phyloP scores from a whole-genome alignment of 2,113 vertebrate species.

The Melanerpes aurifrons region DNA sequence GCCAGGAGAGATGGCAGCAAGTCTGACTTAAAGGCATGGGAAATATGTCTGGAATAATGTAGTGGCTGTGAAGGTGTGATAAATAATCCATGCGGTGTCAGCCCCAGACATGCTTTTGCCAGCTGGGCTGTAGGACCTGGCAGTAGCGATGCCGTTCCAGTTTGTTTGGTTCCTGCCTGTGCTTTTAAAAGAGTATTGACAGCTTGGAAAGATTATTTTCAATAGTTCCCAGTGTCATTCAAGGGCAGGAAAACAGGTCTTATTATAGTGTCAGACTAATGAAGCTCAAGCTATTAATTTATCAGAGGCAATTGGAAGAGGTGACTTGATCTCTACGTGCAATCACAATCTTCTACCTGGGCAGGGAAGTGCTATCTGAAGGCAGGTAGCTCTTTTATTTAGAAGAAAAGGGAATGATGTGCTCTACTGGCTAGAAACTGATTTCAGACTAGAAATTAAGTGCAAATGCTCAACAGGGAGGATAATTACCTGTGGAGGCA shows the following conservation, averaged over 20 bases:
- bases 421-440: conserved; percentile 36
- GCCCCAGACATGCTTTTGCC: neutral
- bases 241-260: conserved; percentile 45
- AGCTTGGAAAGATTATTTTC: conserved; percentile 16
- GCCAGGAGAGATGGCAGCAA: neutral
- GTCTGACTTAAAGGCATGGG: neutral
- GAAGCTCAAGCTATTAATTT: conserved; percentile 60
- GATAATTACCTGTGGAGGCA: conserved; percentile 16
- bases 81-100: neutral
- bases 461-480: conserved; percentile 6
- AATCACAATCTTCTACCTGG: conserved; percentile 16
- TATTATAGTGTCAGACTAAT: conserved; percentile 51
- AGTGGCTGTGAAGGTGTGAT: neutral
- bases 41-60: neutral
- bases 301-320: conserved; percentile 47
- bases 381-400: conserved; percentile 7
- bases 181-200: neutral
- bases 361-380: conserved; percentile 12
- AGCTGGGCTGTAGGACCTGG: neutral
- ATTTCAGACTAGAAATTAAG: conserved; percentile 48
- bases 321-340: neutral
- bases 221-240: conserved; percentile 20
- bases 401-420: conserved; percentile 20
- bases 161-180: neutral
- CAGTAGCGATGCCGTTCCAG: neutral